Conservation (phyloP, 2,797 vertebrate genomes). For the Poliocrania exsul region DNA sequence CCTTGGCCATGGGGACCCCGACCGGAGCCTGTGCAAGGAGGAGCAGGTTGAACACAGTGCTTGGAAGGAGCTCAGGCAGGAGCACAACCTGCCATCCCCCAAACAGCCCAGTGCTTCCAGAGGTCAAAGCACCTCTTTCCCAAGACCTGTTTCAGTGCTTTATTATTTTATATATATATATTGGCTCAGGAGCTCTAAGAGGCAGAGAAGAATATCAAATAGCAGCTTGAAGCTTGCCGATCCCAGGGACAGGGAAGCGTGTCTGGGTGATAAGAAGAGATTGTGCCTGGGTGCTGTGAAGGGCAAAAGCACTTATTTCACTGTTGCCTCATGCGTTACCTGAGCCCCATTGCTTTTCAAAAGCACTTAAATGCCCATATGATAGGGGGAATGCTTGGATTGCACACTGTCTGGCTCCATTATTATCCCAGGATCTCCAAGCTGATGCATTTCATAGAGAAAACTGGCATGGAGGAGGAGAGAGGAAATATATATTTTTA, state of each 20-base stretch:
- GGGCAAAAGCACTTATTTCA: slow-evolving; percentile 68
- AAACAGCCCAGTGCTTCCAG: neutral
- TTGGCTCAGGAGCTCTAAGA: neutral
- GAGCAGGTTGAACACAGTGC: neutral
- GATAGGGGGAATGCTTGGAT: slow-evolving; percentile 56
- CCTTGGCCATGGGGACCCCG: accelerated
- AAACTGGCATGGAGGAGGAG: neutral
- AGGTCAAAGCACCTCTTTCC: neutral
- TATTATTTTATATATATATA: neutral
- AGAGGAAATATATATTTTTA: slow-evolving; percentile 24
- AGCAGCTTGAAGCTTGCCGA: neutral
- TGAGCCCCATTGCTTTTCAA: slow-evolving; percentile 63
- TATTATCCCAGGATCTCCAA: slow-evolving; percentile 63
- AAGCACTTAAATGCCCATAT: slow-evolving; percentile 67
- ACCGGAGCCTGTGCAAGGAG: accelerated
- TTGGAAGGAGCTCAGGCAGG: neutral
- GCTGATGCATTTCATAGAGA: slow-evolving; percentile 36
- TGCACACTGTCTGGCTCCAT: slow-evolving; percentile 66
- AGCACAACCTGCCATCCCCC: neutral
- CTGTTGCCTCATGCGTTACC: slow-evolving; percentile 65
- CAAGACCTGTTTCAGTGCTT: neutral
- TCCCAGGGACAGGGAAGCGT: slow-evolving; percentile 43
- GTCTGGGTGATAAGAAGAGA: slow-evolving; percentile 64
- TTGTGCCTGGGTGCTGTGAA: slow-evolving; percentile 70
- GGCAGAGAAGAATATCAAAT: neutral